Base-by-base conservation (phyloP, 2,797 vertebrate genomes). In the Megalops cyprinoides region DNA sequence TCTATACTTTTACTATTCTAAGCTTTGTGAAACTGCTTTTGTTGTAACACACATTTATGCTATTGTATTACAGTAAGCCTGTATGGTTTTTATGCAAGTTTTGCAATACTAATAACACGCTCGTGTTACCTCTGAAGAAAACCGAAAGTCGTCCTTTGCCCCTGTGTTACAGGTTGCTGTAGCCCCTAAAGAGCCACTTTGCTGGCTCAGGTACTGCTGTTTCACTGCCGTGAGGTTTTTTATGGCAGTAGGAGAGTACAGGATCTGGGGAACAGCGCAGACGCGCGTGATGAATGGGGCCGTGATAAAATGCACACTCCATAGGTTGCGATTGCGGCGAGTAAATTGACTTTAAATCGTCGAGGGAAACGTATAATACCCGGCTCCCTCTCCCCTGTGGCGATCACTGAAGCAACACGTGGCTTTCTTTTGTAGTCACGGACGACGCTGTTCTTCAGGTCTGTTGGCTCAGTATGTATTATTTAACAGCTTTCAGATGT, bases 201-300 rank as follows among this genome's bases (percentile, higher is more conserved):
- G 46, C 34, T 73, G 37, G 12, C 12, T 23, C 1, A 8, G 42
- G 23, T 37, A 44, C 20, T 73, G 9, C 73, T 46, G 46, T 49
- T 74, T 49, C 10, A n/a, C 42, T n/a, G 73, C 42, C 10, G 69
- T 44, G 69, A 39, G 48, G 18, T 49, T n/a, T 74, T 62, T 74
- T 23, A 49, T 8, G 3, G 73, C 39, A 49, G 12, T 46, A 46
- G 14, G 42, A 62, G 58, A 62, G 25, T n/a, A 14, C n/a, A 34
- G 34, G 14, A 34, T 62, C 3, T 62, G 10, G 28, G 34, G 28
- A 12, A 34, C 28, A 14, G 58, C 25, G 12, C 9, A 34, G 39
- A 73, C 69, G 5, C 42, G 69, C 18, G 37, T 73, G 69, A 73
- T 73, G 37, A 73, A 73, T 73, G 69, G 25, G n/a, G 18, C 73